Conservation (phyloP, 2,797 vertebrate species). For the Synanceia verrucosa region DNA sequence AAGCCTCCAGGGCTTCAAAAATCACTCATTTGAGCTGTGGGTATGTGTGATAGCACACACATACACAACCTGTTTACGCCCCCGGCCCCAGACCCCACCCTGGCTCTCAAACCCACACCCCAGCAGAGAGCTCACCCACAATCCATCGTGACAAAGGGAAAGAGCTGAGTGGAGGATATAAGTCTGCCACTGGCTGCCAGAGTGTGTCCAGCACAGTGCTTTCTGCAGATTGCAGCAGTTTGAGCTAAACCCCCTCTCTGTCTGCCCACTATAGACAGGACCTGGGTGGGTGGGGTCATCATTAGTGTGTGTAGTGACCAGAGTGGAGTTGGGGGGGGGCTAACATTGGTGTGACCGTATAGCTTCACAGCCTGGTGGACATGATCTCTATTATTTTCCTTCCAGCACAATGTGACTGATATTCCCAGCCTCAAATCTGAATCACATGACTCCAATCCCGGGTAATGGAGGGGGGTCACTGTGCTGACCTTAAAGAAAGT, state of each 20-base stretch:
- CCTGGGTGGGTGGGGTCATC: conserved; percentile 63
- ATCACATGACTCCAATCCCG: conserved; percentile 56
- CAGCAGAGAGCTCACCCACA: conserved; percentile 74
- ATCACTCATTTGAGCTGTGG: conserved; percentile 6
- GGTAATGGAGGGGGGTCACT: conserved; percentile 30
- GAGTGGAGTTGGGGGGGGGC: conserved; percentile 36
- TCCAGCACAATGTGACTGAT: conserved; percentile 39
- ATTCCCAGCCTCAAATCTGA: conserved; percentile 61
- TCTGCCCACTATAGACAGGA: conserved; percentile 74
- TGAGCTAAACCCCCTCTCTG: conserved; percentile 79
- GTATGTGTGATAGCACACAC: conserved; percentile 19
- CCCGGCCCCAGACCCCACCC: conserved; percentile 45
- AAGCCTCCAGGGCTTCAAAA: conserved; percentile 15
- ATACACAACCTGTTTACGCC: conserved; percentile 69
- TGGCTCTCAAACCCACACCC: conserved; percentile 54
- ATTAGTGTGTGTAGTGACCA: conserved; percentile 39
- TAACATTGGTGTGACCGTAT: conserved; percentile 50
- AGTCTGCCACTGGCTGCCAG: conserved; percentile 69
- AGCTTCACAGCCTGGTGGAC: conserved; percentile 37
- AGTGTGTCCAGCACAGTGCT: conserved; percentile 74
- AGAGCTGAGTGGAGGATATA: conserved; percentile 82
- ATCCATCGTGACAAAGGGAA: conserved; percentile 82
- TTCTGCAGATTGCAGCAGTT: conserved; percentile 85
- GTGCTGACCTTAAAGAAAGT: conserved; percentile 22
- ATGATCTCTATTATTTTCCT: conserved; percentile 24